Evolutionary conservation across 2,113 vertebrate species (phyloP).

Genomic region (Cynocephalus volans): DNA sequence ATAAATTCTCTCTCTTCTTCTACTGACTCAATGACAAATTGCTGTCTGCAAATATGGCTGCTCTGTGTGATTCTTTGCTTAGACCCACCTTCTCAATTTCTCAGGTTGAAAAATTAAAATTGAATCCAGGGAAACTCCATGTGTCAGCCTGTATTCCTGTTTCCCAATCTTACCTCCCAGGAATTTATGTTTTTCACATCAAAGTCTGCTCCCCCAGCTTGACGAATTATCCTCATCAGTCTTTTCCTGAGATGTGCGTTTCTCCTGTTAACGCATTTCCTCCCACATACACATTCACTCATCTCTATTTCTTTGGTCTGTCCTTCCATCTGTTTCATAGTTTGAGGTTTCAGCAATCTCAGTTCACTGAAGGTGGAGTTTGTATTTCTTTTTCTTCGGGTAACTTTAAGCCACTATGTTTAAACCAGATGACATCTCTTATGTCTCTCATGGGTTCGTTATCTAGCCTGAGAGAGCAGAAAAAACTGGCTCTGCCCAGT

Average conservation of each 20-base stretch:
- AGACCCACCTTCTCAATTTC: neutral
- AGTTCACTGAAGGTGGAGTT: neutral
- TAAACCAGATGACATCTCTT: neutral
- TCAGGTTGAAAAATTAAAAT: neutral
- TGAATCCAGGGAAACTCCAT: neutral
- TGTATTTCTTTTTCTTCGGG: neutral
- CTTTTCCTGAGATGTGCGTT: neutral
- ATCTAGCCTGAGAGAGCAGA: neutral
- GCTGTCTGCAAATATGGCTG: neutral
- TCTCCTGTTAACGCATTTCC: neutral
- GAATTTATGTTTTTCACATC: neutral
- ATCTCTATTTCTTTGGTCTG: neutral
- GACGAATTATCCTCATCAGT: neutral
- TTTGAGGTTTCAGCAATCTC: neutral
- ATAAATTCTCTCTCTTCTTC: neutral
- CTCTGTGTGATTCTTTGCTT: neutral
- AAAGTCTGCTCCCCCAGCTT: neutral
- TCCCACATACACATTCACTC: neutral
- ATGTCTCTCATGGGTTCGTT: neutral
- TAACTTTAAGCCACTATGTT: neutral
- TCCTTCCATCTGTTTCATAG: neutral
- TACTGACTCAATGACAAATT: neutral
- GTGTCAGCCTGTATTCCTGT: neutral
- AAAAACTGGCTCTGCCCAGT: neutral
- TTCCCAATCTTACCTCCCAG: neutral